Evolutionary conservation across 2,888 invertebrate species (phyloP), one percentile per base, ranked within the genome.

Genomic region (Gortyna flavago): DNA sequence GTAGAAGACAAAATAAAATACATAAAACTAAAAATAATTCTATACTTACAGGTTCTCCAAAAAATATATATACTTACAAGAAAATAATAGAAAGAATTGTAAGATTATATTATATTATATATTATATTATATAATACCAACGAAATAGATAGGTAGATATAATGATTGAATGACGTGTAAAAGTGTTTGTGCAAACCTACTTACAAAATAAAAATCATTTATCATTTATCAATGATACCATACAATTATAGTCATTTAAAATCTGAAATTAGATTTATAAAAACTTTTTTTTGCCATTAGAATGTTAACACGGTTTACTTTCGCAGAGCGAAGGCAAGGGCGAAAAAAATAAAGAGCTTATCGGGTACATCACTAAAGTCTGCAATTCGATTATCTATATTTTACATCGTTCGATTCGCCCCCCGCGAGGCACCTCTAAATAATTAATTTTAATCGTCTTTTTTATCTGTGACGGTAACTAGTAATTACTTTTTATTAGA

Each of bases 371-470:
- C 81, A 83, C 80, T 77, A 62, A 76, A 84, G 75, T 87, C 74
- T 65, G 83, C 83, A 81, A 81, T 77, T 81, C 81, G 75, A 78
- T 75, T 84, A 85, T 87, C 80, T 83, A 85, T 65, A 57, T 77
- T 85, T 84, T 57, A 83, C 80, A 88, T 86, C 88, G 75, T 48
- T 77, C 73, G 83, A 80, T 72, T 76, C 64, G 61, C 89, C 89
- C 88, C 91, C 91, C 87, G 88, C 84, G 65, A 79, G 41, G 87
- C 81, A 67, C 74, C 65, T 84, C 87, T 83, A 85, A 83, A 87
- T 90, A 90, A 92, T 92, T 90, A 90, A 90, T 90, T 92, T 89
- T 87, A 89, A 90, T 88, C 86, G 69, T 62, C 69, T n/a, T 74
- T 81, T 82, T 80, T 68, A 77, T 80, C 69, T 81, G 67, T 62